These are phyloP conservation scores for Paralinhomoeus sp. DNA, from an alignment of 2,888 invertebrate genomes.

Conservation along the genomic window DNA sequence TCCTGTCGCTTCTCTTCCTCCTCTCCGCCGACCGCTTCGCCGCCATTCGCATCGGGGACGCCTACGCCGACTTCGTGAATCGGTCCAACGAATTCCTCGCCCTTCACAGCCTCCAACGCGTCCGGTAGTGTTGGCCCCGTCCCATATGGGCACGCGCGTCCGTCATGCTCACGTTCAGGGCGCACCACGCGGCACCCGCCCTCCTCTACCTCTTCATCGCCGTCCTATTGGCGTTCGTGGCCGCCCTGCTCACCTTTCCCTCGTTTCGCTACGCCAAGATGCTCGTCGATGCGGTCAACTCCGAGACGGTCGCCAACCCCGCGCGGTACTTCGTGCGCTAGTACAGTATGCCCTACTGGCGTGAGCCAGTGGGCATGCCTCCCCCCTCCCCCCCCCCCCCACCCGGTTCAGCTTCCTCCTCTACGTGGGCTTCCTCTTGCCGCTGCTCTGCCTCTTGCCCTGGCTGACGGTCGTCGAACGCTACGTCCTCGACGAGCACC, in stretches of 20 bases:
- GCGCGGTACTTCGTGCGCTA: too few species aligned
- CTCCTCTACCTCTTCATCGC: conserved; percentile 15
- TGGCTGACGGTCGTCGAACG: conserved; percentile 74
- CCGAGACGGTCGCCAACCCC: too few species aligned
- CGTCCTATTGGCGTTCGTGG: conserved; percentile 15
- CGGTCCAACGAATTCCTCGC: too few species aligned
- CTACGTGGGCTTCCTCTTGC: conserved; percentile 64
- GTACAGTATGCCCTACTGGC: neutral
- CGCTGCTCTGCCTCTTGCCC: conserved; percentile 55
- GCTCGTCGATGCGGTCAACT: conserved; percentile 11
- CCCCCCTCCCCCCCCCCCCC: too few species aligned
- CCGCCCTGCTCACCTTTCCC: conserved; percentile 21
- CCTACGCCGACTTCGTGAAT: too few species aligned
- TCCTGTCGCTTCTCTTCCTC: too few species aligned
- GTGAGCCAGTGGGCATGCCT: conserved; percentile 22
- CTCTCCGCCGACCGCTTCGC: too few species aligned
- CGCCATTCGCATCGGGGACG: too few species aligned
- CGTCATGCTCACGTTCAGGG: too few species aligned
- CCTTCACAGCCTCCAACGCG: too few species aligned
- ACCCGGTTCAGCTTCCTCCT: conserved; percentile 43
- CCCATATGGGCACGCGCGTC: too few species aligned
- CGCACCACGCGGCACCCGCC: conserved; percentile 9
- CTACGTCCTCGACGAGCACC: conserved; percentile 55
- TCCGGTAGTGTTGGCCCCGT: too few species aligned
- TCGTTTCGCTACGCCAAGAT: conserved; percentile 18